Evolutionary conservation across 2,113 vertebrate genomes (phyloP).

Genomic region (Malurus elegans): DNA sequence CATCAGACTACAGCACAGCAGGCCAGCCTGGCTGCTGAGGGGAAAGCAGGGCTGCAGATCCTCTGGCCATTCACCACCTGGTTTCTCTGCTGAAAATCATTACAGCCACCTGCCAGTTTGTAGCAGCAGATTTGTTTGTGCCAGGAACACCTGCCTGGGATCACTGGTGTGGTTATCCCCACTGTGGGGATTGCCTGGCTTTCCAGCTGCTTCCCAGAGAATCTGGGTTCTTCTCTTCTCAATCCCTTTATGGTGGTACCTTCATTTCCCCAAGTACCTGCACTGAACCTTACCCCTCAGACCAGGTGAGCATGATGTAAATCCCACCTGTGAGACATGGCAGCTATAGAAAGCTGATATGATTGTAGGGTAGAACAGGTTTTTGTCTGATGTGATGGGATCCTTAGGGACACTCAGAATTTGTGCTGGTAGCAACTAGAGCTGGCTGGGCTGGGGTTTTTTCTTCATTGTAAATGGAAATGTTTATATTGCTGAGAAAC

Average conservation of each 20-base stretch:
- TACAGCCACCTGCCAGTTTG: background rate
- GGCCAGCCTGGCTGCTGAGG: background rate
- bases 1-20: background rate
- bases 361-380: background rate
- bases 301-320: background rate
- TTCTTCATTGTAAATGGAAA: background rate
- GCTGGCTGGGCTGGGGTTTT: background rate
- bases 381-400: background rate
- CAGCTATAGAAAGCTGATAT: background rate
- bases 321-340: background rate
- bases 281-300: background rate
- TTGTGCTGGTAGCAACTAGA: background rate
- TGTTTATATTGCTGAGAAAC: background rate
- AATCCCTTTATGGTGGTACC: background rate
- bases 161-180: background rate
- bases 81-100: background rate
- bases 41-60: background rate
- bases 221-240: background rate
- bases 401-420: background rate
- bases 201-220: background rate
- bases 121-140: background rate
- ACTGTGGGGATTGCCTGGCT: background rate
- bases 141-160: background rate
- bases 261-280: background rate
- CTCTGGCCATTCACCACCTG: background rate